Evolutionary conservation across 2,113 vertebrate species (phyloP), one percentile per base, ranked within the genome.

Genomic region (Labeo rohita): DNA sequence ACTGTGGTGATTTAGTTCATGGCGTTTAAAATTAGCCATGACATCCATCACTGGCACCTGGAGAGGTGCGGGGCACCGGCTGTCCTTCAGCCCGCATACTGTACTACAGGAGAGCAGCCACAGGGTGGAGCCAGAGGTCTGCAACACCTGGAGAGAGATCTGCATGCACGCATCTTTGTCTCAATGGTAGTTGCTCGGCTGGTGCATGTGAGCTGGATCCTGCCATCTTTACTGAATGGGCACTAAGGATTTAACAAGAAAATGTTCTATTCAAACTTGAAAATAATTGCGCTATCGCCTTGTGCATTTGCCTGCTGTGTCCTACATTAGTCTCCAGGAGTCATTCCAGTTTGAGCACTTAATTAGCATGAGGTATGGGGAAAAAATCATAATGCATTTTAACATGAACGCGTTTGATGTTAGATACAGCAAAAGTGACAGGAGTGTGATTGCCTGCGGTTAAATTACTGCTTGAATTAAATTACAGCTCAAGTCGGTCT

Each of bases 21-120:
- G 79, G 90, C 89, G 91, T 95, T 94, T 94, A 94, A 95, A 95
- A 94, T 95, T 94, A 95, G 93, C 91, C 85, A 23, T 11, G 78
- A 88, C 92, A 94, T 95, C 88, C 90, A 95, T 95, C 93, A 93
- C 92, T 91, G 93, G 91, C 92, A 85, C 70, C 66, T 54, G 83
- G 87, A 87, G 92, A 92, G 92, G 91, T 75, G 78, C 80, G 75
- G 88, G 90, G 92, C 89, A 88, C 84, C 75, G 88, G 90, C 88
- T 88, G 92, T 94, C 90, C 88, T 89, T 94, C 92, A 92, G 89
- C 77, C 54, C 8, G 3, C 16, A 16, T 7, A 7, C 34, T 21
- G 36, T 15, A 70, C 66, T 70, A 10, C 16, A 43, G 39, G 39
- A 88, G 87, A 80, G 78, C 11, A 47, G 80, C 85, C 23, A 6